Percentiles rank a stretch among this genome's conserved stretches.
phyloP scores from a whole-genome alignment of 2,888 invertebrate species.

The Philhelius pedissequus region DNA sequence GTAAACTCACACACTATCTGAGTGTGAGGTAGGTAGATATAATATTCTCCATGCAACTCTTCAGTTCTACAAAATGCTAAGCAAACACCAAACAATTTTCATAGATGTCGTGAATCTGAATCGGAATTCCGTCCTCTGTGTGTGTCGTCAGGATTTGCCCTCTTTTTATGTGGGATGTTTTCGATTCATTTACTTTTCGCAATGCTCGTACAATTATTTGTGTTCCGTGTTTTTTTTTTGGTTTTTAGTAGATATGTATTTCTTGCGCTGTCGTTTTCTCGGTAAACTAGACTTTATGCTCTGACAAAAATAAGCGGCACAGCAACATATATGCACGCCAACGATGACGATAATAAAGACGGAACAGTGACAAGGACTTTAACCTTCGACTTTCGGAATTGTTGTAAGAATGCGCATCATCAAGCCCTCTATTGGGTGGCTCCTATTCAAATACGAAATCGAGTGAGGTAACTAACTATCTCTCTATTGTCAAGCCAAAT shows the following conservation, averaged over 20 bases:
- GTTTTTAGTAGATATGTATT: slow-evolving; percentile 13
- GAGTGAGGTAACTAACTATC: slow-evolving; percentile 40
- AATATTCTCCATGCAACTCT: background rate
- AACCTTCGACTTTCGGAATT: slow-evolving; percentile 43
- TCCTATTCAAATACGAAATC: slow-evolving; percentile 37
- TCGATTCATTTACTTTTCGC: slow-evolving; percentile 60
- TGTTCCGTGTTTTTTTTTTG: background rate
- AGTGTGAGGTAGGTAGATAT: too few species aligned
- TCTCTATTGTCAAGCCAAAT: slow-evolving; percentile 17
- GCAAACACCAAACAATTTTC: slow-evolving; percentile 10
- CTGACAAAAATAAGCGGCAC: slow-evolving; percentile 5
- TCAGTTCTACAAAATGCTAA: background rate
- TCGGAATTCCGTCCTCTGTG: too few species aligned
- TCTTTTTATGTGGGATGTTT: background rate
- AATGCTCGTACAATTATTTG: slow-evolving; percentile 60
- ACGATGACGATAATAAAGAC: slow-evolving; percentile 9
- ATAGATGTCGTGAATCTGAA: slow-evolving; percentile 39
- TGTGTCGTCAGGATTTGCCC: slow-evolving; percentile 33
- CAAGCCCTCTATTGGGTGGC: slow-evolving; percentile 23
- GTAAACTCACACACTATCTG: background rate
- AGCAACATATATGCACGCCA: background rate
- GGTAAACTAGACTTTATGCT: slow-evolving; percentile 57
- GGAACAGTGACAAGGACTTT: slow-evolving; percentile 29
- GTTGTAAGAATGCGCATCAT: slow-evolving; percentile 42
- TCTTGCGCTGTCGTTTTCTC: slow-evolving; percentile 57